phyloP scores from a whole-genome alignment of 2,113 vertebrate genomes.

The Pavo muticus region DNA sequence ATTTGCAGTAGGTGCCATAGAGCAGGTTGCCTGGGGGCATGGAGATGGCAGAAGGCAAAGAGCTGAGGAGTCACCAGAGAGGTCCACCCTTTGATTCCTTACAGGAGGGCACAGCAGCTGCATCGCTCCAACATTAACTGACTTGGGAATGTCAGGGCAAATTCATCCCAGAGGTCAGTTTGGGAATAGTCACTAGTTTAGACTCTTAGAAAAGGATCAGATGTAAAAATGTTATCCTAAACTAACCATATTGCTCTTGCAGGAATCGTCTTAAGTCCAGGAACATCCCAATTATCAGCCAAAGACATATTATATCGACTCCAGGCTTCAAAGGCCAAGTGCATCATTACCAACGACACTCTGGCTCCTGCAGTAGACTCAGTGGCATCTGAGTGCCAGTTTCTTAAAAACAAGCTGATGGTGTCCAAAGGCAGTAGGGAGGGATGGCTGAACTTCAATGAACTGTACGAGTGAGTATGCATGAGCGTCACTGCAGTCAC shows the following conservation, averaged over 20 bases:
- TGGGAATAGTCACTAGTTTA: not conserved
- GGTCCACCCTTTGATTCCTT: not conserved
- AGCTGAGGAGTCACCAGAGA: not conserved
- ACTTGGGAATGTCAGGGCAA: not conserved
- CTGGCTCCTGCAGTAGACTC: constrained; percentile 78
- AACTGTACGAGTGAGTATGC: constrained; percentile 79
- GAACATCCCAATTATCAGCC: constrained; percentile 81
- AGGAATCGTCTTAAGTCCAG: constrained; percentile 82
- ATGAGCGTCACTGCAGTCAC: not conserved
- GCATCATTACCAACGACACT: constrained; percentile 78
- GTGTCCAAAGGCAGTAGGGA: constrained; percentile 72
- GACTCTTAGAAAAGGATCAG: not conserved
- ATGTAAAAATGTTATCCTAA: not conserved
- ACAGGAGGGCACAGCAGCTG: not conserved
- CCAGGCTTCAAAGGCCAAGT: constrained; percentile 75
- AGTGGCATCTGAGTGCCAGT: constrained; percentile 71
- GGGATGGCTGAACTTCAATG: constrained; percentile 82
- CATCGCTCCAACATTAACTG: not conserved
- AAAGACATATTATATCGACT: constrained; percentile 85
- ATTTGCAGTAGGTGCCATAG: not conserved
- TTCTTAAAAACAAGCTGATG: constrained; percentile 79
- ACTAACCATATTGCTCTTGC: not conserved
- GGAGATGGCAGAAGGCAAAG: not conserved
- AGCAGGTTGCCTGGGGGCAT: not conserved
- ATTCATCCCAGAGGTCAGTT: not conserved